A percentile compares a stretch with the other conserved stretches of the same genome.
Evolutionary conservation across 2,797 vertebrate species (phyloP).

Genomic region (Lacerta viridis): DNA sequence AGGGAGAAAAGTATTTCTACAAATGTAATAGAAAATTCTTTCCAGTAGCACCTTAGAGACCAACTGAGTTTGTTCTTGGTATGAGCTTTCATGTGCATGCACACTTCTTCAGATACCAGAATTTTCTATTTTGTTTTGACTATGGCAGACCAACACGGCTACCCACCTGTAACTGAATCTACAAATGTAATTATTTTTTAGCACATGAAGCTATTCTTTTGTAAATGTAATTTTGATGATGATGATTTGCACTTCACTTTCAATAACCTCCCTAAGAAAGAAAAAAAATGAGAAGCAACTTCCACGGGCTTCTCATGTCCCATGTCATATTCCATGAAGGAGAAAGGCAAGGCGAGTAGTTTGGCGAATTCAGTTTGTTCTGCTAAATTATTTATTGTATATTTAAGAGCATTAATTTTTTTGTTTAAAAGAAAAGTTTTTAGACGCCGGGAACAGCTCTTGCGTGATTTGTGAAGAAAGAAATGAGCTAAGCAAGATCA

Average conservation of each 20-base stretch:
- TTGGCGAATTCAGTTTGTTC: slow-evolving; percentile 20
- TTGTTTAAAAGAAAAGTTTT: slow-evolving; percentile 40
- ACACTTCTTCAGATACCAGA: too few relatives aligned
- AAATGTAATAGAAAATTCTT: too few relatives aligned
- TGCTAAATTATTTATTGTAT: slow-evolving; percentile 43
- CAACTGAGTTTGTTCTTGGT: too few relatives aligned
- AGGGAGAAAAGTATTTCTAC: background rate
- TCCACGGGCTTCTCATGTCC: background rate
- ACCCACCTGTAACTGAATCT: too few relatives aligned
- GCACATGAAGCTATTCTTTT: slow-evolving; percentile 9
- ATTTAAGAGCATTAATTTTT: slow-evolving; percentile 39
- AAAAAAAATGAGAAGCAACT: background rate
- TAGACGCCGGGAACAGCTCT: slow-evolving; percentile 1
- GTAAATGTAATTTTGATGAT: slow-evolving; percentile 19
- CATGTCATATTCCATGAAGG: slow-evolving; percentile 12
- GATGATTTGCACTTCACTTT: slow-evolving; percentile 36
- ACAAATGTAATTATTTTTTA: background rate
- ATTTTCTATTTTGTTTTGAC: too few relatives aligned
- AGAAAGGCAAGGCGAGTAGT: background rate
- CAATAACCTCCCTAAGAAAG: background rate
- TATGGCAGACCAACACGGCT: too few relatives aligned
- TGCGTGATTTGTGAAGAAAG: slow-evolving; percentile 34
- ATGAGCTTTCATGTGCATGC: too few relatives aligned
- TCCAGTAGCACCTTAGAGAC: too few relatives aligned
- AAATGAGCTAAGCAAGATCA: slow-evolving; percentile 23